phyloP scores from a whole-genome alignment of 2,113 vertebrate genomes.

The Bubo scandiacus region DNA sequence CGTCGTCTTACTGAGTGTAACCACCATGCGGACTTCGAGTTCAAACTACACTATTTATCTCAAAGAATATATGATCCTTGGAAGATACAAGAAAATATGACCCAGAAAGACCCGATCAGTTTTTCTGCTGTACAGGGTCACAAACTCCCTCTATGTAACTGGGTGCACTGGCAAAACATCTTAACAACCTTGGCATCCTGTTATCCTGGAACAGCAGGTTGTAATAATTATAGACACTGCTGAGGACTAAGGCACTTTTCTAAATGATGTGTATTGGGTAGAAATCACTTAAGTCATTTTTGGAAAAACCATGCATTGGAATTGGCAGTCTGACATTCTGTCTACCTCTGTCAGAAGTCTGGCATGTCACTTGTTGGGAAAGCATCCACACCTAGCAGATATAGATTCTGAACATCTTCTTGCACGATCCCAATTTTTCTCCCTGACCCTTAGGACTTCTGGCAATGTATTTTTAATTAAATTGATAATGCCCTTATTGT shows the following conservation, averaged over 20 bases:
- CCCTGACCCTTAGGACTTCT: not conserved
- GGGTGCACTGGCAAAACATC: not conserved
- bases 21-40: not conserved
- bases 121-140: not conserved
- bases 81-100: not conserved
- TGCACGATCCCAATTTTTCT: not conserved
- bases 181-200: not conserved
- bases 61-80: not conserved
- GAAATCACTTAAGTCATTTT: slow-evolving; percentile 35
- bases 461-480: not conserved
- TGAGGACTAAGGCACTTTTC: not conserved
- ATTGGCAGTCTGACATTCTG: slow-evolving; percentile 50
- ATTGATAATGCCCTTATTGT: not conserved
- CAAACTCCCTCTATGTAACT: not conserved
- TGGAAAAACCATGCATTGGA: slow-evolving; percentile 63
- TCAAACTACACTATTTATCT: not conserved
- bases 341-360: slow-evolving; percentile 45
- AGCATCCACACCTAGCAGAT: slow-evolving; percentile 57
- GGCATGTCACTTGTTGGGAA: slow-evolving; percentile 45
- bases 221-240: not conserved
- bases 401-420: slow-evolving; percentile 40
- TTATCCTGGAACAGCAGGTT: not conserved
- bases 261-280: slow-evolving; percentile 7
- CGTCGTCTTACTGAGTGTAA: not conserved
- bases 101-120: not conserved